These are phyloP conservation scores for Mesocricetus auratus DNA, from an alignment of 2,113 vertebrate genomes.

Conservation along the genomic window DNA sequence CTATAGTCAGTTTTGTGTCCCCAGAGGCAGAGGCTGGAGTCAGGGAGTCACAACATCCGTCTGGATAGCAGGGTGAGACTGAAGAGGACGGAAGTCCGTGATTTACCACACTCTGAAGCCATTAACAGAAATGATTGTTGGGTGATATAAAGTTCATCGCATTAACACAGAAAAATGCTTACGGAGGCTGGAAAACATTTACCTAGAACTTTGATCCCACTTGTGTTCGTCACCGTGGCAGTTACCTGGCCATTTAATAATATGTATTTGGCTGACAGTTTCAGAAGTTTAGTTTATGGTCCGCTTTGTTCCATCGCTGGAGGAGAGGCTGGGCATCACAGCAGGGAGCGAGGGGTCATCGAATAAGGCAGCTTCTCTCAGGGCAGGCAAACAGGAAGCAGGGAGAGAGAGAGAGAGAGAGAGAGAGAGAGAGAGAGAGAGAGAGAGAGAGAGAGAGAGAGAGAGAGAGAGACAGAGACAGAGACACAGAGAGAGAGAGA, in stretches of 20 bases:
- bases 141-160: neutral
- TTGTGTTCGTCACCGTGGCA: neutral
- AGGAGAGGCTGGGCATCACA: neutral
- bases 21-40: neutral
- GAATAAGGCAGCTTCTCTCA: neutral
- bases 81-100: no score
- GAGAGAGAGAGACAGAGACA: no score
- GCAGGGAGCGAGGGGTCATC: neutral
- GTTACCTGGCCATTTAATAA: neutral
- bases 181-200: neutral
- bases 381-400: neutral
- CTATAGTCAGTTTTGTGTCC: neutral
- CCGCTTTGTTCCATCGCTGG: neutral
- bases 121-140: neutral
- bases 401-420: no score
- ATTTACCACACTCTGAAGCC: neutral
- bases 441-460: no score
- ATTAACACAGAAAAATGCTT: neutral
- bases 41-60: neutral
- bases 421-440: no score
- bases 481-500: no score
- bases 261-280: neutral
- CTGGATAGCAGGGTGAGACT: neutral
- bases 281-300: neutral
- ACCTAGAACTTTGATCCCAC: neutral